These are phyloP conservation scores for Spicauda simplicius DNA, from an alignment of 2,888 invertebrate species.

Conservation along the genomic window DNA sequence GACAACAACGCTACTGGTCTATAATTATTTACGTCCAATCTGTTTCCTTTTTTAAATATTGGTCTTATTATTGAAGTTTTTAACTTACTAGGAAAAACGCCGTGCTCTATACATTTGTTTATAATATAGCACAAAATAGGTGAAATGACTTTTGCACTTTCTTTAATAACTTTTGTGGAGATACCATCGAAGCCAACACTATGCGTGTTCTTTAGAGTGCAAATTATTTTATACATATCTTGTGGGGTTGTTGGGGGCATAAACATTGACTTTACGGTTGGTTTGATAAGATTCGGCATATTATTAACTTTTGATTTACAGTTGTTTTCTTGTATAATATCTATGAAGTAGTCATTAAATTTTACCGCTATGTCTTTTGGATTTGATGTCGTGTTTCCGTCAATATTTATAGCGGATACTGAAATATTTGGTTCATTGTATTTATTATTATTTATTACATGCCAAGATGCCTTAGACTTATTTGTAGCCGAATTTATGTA, in stretches of 20 bases:
- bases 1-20: no score
- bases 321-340: constrained; percentile 2
- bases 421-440: constrained; percentile 11
- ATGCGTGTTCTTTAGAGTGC: neutral
- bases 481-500: constrained; percentile 29
- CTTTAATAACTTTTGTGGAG: constrained; percentile 1
- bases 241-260: constrained; percentile 4
- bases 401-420: neutral
- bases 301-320: neutral
- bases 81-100: constrained; percentile 3
- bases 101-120: constrained; percentile 4
- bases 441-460: constrained; percentile 26
- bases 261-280: constrained; percentile 11
- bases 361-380: constrained; percentile 26
- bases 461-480: constrained; percentile 34
- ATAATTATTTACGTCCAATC: no score
- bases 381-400: constrained; percentile 8
- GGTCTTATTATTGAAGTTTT: neutral
- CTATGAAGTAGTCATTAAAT: constrained; percentile 35
- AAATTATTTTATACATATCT: constrained; percentile 2
- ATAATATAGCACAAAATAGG: neutral
- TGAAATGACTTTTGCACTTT: neutral
- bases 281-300: neutral
- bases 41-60: no score
- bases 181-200: constrained; percentile 2